Base-by-base conservation (phyloP, 2,797 vertebrate species). In the Myripristis murdjan region DNA sequence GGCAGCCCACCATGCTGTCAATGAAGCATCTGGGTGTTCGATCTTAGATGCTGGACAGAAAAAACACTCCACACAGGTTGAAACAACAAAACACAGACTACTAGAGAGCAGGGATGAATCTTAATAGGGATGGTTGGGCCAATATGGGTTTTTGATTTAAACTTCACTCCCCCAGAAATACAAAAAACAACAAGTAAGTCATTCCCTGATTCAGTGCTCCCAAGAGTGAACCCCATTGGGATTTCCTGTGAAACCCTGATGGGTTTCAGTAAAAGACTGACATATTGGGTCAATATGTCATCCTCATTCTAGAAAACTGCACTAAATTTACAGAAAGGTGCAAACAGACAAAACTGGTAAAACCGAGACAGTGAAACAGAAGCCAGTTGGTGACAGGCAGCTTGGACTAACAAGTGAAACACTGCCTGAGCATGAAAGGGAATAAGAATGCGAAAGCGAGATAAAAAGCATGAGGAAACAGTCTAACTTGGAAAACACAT, bases 401-500 rank as follows among this genome's bases (percentile, higher is more conserved):
- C 11, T 46, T 3, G 2, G 23, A 24, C 20, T 18, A 37, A 62
- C 14, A 43, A 5, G 41, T 22, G 60, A 62, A 24, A 31, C 23
- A 60, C 44, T 23, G 33, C 2, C 12, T 3, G 18, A 41, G 12
- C 35, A 24, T 18, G 44, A 23, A 5, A 14, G 28, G 26, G 15
- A 47, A 72, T 7, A 14, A 12, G 2, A 23, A 33, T 37, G 12
- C 6, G 55, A 28, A 16, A 33, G 35, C 35, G 44, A 46, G 2
- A 57, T 24, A 59, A 16, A 52, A 26, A 57, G 28, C 24, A n/a
- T 46, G 16, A 57, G 65, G 48, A 33, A 52, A 47, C 15, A 47
- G 0, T 26, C 2, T 31, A 28, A 31, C 31, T 4, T 0, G 6
- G 28, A 4, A 4, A 4, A 4, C 44, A 14, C 3, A 35, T 0